Base-by-base conservation (phyloP, 2,888 invertebrate species). In the Orthosia cruda region DNA sequence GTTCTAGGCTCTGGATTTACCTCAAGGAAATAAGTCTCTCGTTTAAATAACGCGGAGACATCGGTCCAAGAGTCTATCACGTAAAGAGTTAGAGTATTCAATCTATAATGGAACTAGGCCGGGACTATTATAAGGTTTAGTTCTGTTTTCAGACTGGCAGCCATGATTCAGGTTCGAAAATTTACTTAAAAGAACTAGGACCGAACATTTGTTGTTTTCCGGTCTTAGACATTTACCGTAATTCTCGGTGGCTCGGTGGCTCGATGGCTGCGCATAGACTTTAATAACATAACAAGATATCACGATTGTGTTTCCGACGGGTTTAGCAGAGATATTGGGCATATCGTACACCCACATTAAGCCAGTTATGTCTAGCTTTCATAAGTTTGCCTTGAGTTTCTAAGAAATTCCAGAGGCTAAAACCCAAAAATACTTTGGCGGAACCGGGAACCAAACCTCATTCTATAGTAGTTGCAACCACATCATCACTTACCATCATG, bases 111-210 rank as follows among this genome's bases (percentile, higher is more conserved):
- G 18, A 64, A 72, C 55, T 40, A 64, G 57, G 73, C 49, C 49
- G n/a, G n/a, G n/a, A n/a, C n/a, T 47, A 16, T 2, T 16, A 7
- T 50, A 57, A 57, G 67, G 11, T 50, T 50, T 45, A 11, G 3
- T 50, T n/a, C 26, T 32, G 32, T 71, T 74, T 50, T 57, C 26
- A 23, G 40, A 50, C 49, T 26, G 49, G 71, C 18, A 20, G 9
- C 26, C 26, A 45, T 50, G 79, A 52, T 77, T 68, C 62, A 55
- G 20, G 72, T 71, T 71, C 55, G 55, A 55, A 71, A 78, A 70
- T 61, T 54, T 55, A 26, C 65, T 20, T 11, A 32, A 32, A 32
- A 32, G 26, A 55, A 50, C 70, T 55, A 20, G 59, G 18, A n/a
- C 7, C 13, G 49, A 70, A 26, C 1, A 40, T 54, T 54, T 11